Base-by-base conservation (phyloP, 1,140 invertebrate genomes). In the Leptinotarsa defecta region DNA sequence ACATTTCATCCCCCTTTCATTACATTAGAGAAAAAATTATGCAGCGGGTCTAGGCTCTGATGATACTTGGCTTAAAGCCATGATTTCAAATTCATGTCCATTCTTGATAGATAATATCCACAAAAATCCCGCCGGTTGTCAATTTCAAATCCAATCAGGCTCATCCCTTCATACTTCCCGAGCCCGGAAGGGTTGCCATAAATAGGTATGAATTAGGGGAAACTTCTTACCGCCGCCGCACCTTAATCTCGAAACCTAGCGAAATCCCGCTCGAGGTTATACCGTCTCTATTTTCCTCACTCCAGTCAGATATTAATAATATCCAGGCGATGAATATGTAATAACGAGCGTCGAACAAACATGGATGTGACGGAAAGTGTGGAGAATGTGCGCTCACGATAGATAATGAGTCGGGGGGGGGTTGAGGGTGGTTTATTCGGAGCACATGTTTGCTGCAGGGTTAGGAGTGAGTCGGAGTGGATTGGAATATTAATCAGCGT, bases 361-460 rank as follows among this genome's bases (percentile, higher is more conserved):
- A 57, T 57, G 15, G 52, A 57, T 57, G 52, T 57, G 52, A 57
- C 52, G 52, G 52, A 57, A 57, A 57, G 52, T 57, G 52, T 57
- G 52, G 52, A 19, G n/a, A 57, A 57, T 57, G 13, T 19, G n/a
- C n/a, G 52, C n/a, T 57, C 2, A 15, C 4, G 8, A 57, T 17
- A 57, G 52, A 57, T 57, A 57, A 57, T 57, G n/a, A 57, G 52
- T 43, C 34, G 34, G 34, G 8, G 8, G 8, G 3, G 8, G 34
- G 8, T 43, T 43, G 34, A 8, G 8, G 34, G 34, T 43, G 34
- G 34, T 43, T 43, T 43, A 43, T 43, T 43, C 34, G 0, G 34
- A 43, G 8, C 34, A 34, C 34, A 34, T 34, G 34, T 34, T 34
- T 2, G 34, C 34, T 43, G 34, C 34, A 1, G 34, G 8, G 34